Evolutionary conservation across 2,888 invertebrate genomes (phyloP), one percentile per base, ranked within the genome.

Genomic region (Chrysina gloriosa): DNA sequence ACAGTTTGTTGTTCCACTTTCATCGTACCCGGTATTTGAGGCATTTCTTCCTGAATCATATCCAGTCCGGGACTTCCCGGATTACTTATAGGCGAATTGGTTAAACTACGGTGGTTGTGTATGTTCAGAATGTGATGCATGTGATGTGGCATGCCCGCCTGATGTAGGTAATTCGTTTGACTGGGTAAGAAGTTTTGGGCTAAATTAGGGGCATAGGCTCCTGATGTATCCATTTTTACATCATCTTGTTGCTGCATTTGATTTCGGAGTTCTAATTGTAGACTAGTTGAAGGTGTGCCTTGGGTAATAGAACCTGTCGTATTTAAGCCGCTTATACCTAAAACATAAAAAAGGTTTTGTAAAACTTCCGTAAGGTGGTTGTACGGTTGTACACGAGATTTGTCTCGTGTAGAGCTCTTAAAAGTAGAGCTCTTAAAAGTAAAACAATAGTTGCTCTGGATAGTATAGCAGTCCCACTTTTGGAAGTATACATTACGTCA

Each of bases 41-140:
- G 89, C 71, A 90, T 89, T 79, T 90, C 90, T 78, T 90, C 90
- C 80, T 91, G 92, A 52, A 93, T 94, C 88, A 93, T 93, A 77
- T 92, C 92, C 66, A 94, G 79, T 2, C 87, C 87, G 0, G 91
- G 91, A 68, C 90, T 90, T 0, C 88, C 87, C 0, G 89, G 89
- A 77, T 88, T 88, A 2, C 88, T 88, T 1, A 88, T 88, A 0
- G 89, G 89, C 0, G 88, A 88, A 77, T 88, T 89, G 61, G 88
- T 89, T 5, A 88, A 76, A 0, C 88, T 88, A 56, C 89, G 80
- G 71, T 88, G 89, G 69, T 80, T 81, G 74, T 84, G 83, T 9
- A 83, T 81, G 72, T 83, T 83, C 21, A 84, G 74, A 52, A 84
- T 82, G 75, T 84, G 83, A 75, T 81, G 81, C 64, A 80, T 76